Evolutionary conservation across 2,888 invertebrate species (phyloP), one percentile per base, ranked within the genome.

Genomic region (Galeruca laticollis): DNA sequence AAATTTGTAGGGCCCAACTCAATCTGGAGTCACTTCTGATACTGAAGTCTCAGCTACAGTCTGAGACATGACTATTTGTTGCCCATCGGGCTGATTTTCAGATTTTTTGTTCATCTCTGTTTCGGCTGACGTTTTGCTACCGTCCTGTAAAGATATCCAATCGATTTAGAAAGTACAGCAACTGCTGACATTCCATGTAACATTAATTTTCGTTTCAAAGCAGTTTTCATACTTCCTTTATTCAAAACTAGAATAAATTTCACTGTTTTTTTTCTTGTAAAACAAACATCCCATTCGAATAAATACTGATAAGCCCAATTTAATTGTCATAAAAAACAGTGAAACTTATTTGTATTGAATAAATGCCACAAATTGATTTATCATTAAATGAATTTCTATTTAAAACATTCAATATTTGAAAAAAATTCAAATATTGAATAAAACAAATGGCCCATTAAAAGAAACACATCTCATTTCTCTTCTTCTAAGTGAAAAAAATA

Each of bases 91-190:
- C 75, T 80, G 79, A 78, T 67, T 79, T 73, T 81, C 77, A 77
- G 81, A 82, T 80, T 80, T 82, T 81, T 82, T 81, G 81, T 80
- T 81, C 77, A 79, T 80, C 82, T 83, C 84, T 78, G 86, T 85
- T 85, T 85, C 83, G 83, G 85, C 83, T 83, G 85, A 84, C 67
- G 77, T 79, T 86, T 86, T 86, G 83, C 83, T 86, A 84, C 85
- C 83, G 80, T 86, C 87, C 87, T 87, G 86, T 82, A 87, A 87
- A 85, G 82, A 85, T 82, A 85, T 81, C 83, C 84, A 83, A 80
- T 75, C 69, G 78, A 80, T 81, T 80, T 81, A 77, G 79, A 76
- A 57, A 66, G 60, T 72, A 63, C 64, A 72, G 67, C 61, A 69
- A 74, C 71, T 66, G 71, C 61, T 70, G 70, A 74, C 64, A 49